Base-by-base conservation (phyloP, 2,797 vertebrate genomes). In the Dromococcyx pavoninus region DNA sequence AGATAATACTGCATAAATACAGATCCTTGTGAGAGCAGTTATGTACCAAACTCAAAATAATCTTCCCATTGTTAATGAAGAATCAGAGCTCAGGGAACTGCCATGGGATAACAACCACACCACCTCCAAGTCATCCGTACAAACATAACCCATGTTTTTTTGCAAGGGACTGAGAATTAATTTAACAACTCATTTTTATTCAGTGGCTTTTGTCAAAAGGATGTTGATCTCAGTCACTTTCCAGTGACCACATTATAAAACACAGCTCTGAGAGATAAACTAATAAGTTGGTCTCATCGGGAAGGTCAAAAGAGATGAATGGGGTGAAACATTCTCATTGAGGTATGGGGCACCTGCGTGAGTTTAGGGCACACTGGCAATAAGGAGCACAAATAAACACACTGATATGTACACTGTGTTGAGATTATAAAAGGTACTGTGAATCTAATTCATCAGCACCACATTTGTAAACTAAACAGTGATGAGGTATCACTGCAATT, bases 131-230 rank as follows among this genome's bases (percentile, higher is more conserved):
- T 23, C 21, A 56, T 22, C 39, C 30, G 12, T 8, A 21, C 75
- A 89, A 78, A 81, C 35, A 16, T 23, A 61, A 54, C 57, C 37
- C 37, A 41, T 0, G 5, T 25, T 62, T 5, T 4, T 57, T 89
- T 65, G 33, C 61, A 89, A 75, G 27, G 27, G 23, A 80, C 57
- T 23, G 43, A 81, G 21, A 69, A 75, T 62, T 67, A 82, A 85
- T 89, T 62, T 62, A 90, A 73, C 43, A 88, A 24, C 54, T 75
- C 11, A 6, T 58, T 79, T 87, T 85, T 83, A 72, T 77, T 76
- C 65, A 53, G 51, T 74, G 67, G 32, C 24, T 70, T 84, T 61
- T 94, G 37, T 79, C 53, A 74, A 67, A 88, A 60, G 17, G 18
- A 43, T 74, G 22, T 32, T 79, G 60, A 37, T 91, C 53, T 67